Evolutionary conservation across 2,888 invertebrate species (phyloP).

Genomic region (Drosophila neutralis): DNA sequence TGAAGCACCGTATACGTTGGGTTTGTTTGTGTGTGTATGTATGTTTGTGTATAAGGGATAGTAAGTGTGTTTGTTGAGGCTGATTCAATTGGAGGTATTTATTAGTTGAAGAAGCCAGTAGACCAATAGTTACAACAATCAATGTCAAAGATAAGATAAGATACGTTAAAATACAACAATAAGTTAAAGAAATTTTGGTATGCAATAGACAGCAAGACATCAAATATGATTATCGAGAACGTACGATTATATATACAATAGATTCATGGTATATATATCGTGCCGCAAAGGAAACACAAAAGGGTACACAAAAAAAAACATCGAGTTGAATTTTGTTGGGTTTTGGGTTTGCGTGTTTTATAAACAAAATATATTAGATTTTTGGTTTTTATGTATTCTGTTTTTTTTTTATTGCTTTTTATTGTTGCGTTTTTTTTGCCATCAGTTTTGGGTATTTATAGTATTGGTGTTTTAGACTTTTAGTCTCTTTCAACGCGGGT

Average conservation of each 20-base stretch:
- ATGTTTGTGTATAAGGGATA: conserved; percentile 28
- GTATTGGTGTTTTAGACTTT: conserved; percentile 36
- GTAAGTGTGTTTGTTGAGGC: conserved; percentile 33
- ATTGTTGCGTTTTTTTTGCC: conserved; percentile 61
- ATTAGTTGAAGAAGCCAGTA: conserved; percentile 61
- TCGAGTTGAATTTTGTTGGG: conserved; percentile 55
- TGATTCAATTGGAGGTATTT: conserved; percentile 39
- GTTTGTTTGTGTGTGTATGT: conserved; percentile 23
- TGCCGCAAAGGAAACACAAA: conserved; percentile 57
- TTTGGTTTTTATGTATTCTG: conserved; percentile 5
- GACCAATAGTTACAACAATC: conserved; percentile 75
- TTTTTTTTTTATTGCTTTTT: conserved; percentile 14
- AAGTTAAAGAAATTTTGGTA: conserved; percentile 59
- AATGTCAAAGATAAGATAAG: conserved; percentile 55
- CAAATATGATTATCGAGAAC: conserved; percentile 60
- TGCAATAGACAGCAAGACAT: conserved; percentile 80
- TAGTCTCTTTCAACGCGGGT: conserved; percentile 62
- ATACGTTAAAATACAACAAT: conserved; percentile 66
- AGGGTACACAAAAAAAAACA: conserved; percentile 57
- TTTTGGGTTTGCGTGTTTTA: conserved; percentile 49
- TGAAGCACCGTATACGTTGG: conserved; percentile 52
- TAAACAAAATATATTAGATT: conserved; percentile 56
- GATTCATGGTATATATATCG: conserved; percentile 56
- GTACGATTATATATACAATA: conserved; percentile 62
- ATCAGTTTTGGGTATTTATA: conserved; percentile 43